Conservation (phyloP, 2,888 invertebrate genomes). For the Sthenelais limicola region DNA sequence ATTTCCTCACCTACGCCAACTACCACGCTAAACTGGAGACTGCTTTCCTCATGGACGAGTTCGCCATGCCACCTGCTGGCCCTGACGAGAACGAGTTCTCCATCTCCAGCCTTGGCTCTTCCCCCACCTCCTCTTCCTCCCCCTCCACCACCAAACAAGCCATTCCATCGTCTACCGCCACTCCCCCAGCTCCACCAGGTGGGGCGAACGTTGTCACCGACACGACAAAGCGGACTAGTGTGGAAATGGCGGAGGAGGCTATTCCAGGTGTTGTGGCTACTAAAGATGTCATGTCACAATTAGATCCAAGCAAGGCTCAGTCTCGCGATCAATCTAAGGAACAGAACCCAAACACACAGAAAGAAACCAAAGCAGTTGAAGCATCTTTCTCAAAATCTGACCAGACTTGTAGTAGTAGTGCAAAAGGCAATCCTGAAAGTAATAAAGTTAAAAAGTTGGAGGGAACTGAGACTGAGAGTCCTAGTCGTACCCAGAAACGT, state of each 20-base stretch:
- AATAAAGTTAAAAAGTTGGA: no score
- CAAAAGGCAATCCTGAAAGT: no score
- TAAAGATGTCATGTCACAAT: slow-evolving; percentile 25
- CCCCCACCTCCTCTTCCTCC: neutral
- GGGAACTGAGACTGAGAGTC: neutral
- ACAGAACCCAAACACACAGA: no score
- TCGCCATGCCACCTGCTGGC: slow-evolving; percentile 80
- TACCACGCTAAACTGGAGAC: slow-evolving; percentile 95
- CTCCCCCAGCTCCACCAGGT: neutral
- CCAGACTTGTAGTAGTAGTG: no score
- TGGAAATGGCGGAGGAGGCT: slow-evolving; percentile 28
- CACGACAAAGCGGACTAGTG: neutral
- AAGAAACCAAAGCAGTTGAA: no score
- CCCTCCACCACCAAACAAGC: neutral
- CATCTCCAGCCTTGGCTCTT: slow-evolving; percentile 8
- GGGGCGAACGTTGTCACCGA: neutral
- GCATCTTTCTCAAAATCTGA: no score
- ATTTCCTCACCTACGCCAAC: slow-evolving; percentile 85
- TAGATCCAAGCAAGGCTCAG: neutral
- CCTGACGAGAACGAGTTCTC: slow-evolving; percentile 51
- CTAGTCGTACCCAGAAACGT: slow-evolving; percentile 3
- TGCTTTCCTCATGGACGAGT: slow-evolving; percentile 90
- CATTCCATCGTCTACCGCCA: neutral
- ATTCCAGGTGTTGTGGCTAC: slow-evolving; percentile 9
- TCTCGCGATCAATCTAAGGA: no score